Conservation (phyloP, 2,888 invertebrate species). For the Sinelater perroti region DNA sequence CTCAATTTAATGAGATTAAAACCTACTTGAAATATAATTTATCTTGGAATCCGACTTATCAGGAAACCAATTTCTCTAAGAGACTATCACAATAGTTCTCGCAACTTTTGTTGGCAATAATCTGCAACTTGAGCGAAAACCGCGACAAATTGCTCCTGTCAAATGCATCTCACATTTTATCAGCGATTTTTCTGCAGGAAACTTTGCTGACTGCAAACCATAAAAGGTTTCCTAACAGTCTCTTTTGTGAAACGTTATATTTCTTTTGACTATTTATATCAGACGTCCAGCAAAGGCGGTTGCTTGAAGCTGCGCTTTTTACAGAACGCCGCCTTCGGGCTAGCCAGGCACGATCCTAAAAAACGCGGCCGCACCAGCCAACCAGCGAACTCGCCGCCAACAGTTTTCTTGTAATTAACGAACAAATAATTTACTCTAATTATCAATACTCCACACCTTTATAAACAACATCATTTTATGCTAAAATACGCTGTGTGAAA, state of each 20-base stretch:
- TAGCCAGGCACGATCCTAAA: too few relatives aligned
- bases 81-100: constrained; percentile 42
- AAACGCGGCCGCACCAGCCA: too few relatives aligned
- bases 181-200: constrained; percentile 39
- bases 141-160: constrained; percentile 41
- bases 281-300: constrained; percentile 12
- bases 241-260: constrained; percentile 31
- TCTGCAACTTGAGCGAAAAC: constrained; percentile 43
- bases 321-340: too few relatives aligned
- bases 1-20: constrained; percentile 35
- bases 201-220: constrained; percentile 39
- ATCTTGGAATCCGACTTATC: constrained; percentile 35
- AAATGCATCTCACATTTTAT: constrained; percentile 42
- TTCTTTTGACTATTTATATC: constrained; percentile 35
- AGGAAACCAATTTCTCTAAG: constrained; percentile 43
- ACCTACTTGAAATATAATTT: constrained; percentile 35
- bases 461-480: too few relatives aligned
- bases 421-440: too few relatives aligned
- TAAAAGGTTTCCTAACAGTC: constrained; percentile 37
- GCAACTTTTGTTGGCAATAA: constrained; percentile 45
- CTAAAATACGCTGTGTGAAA: too few relatives aligned
- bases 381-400: too few relatives aligned
- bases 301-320: constrained; percentile 28
- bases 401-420: too few relatives aligned
- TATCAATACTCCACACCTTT: too few relatives aligned